Evolutionary conservation across 2,113 vertebrate genomes (phyloP), one percentile per base, ranked within the genome.

Genomic region (Toxotes jaculatrix): DNA sequence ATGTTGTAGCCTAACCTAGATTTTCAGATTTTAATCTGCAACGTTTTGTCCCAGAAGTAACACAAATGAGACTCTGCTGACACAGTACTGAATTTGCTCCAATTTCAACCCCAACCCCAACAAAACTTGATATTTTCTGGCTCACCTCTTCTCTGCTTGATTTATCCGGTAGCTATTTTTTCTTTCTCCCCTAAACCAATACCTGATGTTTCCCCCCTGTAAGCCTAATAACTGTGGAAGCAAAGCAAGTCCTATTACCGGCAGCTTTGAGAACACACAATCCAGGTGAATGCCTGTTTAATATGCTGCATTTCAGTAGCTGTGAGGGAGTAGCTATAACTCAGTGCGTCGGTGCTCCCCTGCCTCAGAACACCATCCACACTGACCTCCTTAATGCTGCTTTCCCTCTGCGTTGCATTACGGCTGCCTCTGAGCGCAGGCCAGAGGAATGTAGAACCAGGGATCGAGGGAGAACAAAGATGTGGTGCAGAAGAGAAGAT

Each of bases 401-500:
- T 45, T 57, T 75, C 45, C 85, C 47, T 69, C 89, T 91, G 92
- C 40, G 4, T 60, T 86, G 77, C 85, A 87, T 89, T 91, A 90
- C 42, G 13, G 21, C 74, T 53, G 45, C 79, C 82, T 88, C 80
- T 89, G 89, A 78, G 77, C 81, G 32, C 56, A 49, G 78, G 84
- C 86, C 88, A 90, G 83, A 91, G 92, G 90, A 92, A 92, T 91
- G 89, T 78, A 36, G 80, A 85, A 63, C 23, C 59, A 13, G 71
- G 66, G 70, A 82, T 66, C 8, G n/a, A 82, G 62, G 73, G 71
- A 84, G 59, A 42, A 47, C 4, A 19, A 47, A 78, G 61, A 77
- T 53, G 36, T 23, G 38, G 61, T 67, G 51, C 74, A 66, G 62
- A 59, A 60, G 56, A 43, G 5, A 62, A 40, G 70, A 84, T 21